Evolutionary conservation across 2,113 vertebrate species (phyloP).

Genomic region (Coreoperca whiteheadi): DNA sequence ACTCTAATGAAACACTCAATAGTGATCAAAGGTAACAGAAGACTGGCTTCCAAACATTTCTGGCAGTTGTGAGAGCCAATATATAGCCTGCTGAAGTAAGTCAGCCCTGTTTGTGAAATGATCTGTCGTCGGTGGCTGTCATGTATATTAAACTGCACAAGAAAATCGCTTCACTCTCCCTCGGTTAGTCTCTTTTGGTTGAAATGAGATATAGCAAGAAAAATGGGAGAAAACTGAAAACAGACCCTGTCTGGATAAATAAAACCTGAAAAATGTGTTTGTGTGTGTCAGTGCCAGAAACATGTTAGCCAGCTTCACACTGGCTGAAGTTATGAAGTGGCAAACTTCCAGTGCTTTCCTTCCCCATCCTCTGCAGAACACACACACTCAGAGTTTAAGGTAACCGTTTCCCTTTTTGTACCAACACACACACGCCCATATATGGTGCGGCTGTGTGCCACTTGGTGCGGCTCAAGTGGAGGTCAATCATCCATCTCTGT

Average conservation of each 20-base stretch:
- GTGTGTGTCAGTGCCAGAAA: conserved; percentile 42
- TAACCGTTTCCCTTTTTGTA: conserved; percentile 29
- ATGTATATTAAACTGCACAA: background rate
- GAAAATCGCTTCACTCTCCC: background rate
- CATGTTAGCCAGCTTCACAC: conserved; percentile 46
- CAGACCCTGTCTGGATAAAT: conserved; percentile 41
- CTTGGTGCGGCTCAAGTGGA: conserved; percentile 16
- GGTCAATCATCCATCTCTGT: conserved; percentile 37
- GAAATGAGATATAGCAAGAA: conserved; percentile 21
- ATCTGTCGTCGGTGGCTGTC: background rate
- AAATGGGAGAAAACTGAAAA: conserved; percentile 38
- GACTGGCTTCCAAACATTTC: background rate
- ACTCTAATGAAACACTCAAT: background rate
- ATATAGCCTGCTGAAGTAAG: background rate
- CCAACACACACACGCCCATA: conserved; percentile 49
- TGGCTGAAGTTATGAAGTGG: conserved; percentile 61
- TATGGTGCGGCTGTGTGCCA: conserved; percentile 46
- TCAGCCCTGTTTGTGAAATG: conserved; percentile 21
- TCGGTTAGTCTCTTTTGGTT: background rate
- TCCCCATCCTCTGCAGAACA: conserved; percentile 1
- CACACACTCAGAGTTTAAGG: background rate
- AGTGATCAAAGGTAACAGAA: background rate
- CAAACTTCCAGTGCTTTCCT: conserved; percentile 50
- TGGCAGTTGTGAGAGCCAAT: background rate
- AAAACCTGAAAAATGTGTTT: conserved; percentile 42